Conservation (phyloP, 2,113 vertebrate genomes). For the Archilochus colubris region DNA sequence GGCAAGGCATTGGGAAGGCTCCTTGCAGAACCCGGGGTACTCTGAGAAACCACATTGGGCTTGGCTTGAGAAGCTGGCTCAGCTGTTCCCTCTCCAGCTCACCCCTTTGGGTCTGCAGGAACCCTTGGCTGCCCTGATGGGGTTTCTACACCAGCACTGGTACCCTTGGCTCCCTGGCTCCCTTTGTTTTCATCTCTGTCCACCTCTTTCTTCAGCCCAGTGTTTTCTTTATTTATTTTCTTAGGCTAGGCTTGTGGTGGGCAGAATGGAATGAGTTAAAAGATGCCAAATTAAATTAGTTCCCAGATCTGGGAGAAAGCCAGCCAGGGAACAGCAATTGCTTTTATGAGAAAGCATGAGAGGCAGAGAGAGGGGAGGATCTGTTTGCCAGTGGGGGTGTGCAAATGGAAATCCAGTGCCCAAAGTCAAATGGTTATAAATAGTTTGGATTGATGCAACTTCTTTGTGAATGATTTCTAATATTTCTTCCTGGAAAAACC, state of each 20-base stretch:
- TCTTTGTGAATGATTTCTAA: not conserved
- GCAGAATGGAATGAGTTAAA: conserved; percentile 9
- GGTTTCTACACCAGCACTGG: not conserved
- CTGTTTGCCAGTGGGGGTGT: not conserved
- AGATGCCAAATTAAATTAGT: conserved; percentile 48
- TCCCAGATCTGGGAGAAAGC: conserved; percentile 15
- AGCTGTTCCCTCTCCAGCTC: not conserved
- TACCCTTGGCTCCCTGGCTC: not conserved
- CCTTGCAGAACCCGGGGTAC: not conserved
- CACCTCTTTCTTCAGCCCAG: not conserved
- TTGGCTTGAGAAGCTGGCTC: not conserved
- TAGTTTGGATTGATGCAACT: not conserved
- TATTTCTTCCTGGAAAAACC: not conserved
- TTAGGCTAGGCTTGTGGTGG: not conserved
- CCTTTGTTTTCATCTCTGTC: not conserved
- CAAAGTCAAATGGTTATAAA: not conserved
- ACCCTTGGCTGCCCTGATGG: not conserved
- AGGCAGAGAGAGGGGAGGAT: not conserved
- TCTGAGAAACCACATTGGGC: fast-evolving
- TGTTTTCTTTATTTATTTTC: not conserved
- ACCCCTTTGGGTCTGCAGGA: not conserved
- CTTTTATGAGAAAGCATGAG: not conserved
- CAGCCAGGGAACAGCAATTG: conserved; percentile 31
- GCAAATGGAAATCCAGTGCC: not conserved
- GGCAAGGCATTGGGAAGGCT: not conserved